Base-by-base conservation (phyloP, 2,888 invertebrate species). In the Catonia carolina region DNA sequence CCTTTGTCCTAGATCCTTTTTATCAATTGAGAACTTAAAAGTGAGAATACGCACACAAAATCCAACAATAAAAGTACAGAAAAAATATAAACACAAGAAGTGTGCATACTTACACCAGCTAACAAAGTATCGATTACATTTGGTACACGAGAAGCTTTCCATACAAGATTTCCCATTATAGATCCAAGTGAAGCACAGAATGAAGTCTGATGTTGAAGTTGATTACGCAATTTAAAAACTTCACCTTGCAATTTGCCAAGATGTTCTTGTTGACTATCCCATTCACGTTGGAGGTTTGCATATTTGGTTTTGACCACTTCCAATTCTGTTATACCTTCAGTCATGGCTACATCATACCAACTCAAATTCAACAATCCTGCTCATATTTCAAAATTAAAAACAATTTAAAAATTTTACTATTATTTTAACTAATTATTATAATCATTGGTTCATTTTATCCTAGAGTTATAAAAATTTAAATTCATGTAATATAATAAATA, bases 181-280 rank as follows among this genome's bases (percentile, higher is more conserved):
- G 73, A 69, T 2, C 74, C 74, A 12, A 74, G 63, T 36, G 69
- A 70, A 35, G 73, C 69, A 62, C 72, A 72, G 64, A 71, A 74
- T 37, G 68, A 67, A 45, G 69, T 72, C 59, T 73, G 72, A 47
- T 65, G 63, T 35, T 65, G 65, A 33, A 71, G 62, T 65, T 69
- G 67, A 66, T 63, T 61, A 15, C 65, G 62, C 52, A 67, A 48
- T 31, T 60, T 57, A 35, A 58, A 63, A 35, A 65, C 56, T 27
- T 67, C 66, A 2, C 62, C 61, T 55, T 66, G 65, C 39, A 66
- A 55, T 14, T 61, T 58, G 2, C 64, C 66, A 41, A 68, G 47
- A 48, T 68, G 66, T 47, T 66, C 67, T 51, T 67, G 66, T 53
- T 67, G 66, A 20, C 56, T 62, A 39, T 65, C 65, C 66, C 67